These are phyloP conservation scores for Mythimna loreyi DNA, from an alignment of 2,888 invertebrate genomes.

Conservation along the genomic window DNA sequence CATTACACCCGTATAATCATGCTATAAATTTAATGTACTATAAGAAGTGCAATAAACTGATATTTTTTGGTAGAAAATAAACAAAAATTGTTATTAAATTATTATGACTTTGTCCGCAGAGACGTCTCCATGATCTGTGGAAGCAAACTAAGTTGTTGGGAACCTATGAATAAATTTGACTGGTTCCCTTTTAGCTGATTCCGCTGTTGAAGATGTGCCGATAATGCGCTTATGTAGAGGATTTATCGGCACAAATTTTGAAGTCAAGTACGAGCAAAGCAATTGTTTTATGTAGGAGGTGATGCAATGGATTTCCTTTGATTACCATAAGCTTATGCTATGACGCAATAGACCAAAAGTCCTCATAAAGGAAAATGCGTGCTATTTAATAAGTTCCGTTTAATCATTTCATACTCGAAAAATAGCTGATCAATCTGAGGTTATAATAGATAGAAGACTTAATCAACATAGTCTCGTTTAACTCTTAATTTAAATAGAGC, in stretches of 20 bases:
- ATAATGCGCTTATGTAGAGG: conserved; percentile 60
- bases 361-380: not conserved
- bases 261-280: conserved; percentile 6
- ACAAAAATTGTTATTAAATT: too few species aligned
- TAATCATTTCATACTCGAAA: too few species aligned
- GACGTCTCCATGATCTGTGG: not conserved
- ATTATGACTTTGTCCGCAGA: not conserved
- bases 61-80: too few species aligned
- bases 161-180: conserved; percentile 75
- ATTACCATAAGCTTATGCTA: not conserved
- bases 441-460: not conserved
- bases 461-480: not conserved
- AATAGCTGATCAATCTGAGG: too few species aligned
- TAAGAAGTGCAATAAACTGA: too few species aligned
- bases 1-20: too few species aligned
- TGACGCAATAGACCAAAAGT: not conserved
- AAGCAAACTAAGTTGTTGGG: conserved; percentile 57
- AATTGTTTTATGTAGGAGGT: conserved; percentile 37
- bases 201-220: conserved; percentile 64
- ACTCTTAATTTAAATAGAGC: conserved; percentile 3
- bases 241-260: too few species aligned
- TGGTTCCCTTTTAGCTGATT: conserved; percentile 60
- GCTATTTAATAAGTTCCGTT: too few species aligned
- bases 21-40: too few species aligned
- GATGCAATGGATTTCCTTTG: conserved; percentile 15